Base-by-base conservation (phyloP, 2,797 vertebrate genomes). In the Argya squamiceps region DNA sequence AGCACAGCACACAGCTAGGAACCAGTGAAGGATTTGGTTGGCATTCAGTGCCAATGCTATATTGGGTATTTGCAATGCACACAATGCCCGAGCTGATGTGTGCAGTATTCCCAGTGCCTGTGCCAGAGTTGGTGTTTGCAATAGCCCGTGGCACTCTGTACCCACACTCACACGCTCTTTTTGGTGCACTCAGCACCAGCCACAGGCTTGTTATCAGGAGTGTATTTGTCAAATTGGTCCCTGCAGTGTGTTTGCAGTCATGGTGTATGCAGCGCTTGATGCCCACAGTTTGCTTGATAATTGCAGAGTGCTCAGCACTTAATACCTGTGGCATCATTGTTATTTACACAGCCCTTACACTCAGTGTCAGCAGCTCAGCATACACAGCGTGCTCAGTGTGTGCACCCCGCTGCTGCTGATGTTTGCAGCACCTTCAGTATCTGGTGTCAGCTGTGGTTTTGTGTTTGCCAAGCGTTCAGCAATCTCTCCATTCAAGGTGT, bases 241-340 rank as follows among this genome's bases (percentile, higher is more conserved):
- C 95, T 93, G 93, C 93, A 19, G 94, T 47, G 92, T 90, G 80
- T 96, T 96, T 94, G 67, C 19, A 12, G 36, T 88, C 23, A 1
- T 27, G 82, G 80, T 50, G 73, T 50, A 70, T 37, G 21, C 47
- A n/a, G 83, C 0, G 10, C 80, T 88, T 39, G 73, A 84, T 96
- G 90, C 94, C 90, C 93, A 87, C 23, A 3, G 92, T 86, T 93
- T 86, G 77, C 65, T 73, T 96, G 88, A 90, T 96, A 94, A 97
- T 95, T 96, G 92, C 83, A 63, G 76, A 96, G 94, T 84, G 85
- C 83, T 96, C 83, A 67, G 73, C 90, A 86, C 85, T 97, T 96
- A 95, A 95, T 94, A 96, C 96, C 95, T 92, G 96, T 95, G 93
- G 96, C 88, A 97, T 74, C 39, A 1, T 74, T 68, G 65, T 71